Evolutionary conservation across 1,140 invertebrate species (phyloP).

Genomic region (Temnothorax longispinosus): DNA sequence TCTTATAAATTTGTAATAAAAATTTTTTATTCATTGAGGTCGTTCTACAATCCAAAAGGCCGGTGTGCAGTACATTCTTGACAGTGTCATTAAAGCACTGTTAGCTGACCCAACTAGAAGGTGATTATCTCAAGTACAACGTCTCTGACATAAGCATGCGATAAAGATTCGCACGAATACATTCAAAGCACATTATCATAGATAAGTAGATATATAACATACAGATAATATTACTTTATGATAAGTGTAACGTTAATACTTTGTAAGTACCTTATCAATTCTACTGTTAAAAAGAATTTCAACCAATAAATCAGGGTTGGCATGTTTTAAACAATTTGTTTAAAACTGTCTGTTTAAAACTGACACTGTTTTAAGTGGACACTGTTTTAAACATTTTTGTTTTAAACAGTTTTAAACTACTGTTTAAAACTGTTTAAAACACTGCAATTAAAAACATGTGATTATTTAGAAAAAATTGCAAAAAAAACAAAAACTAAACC

Average conservation of each 20-base stretch:
- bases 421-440: too few relatives aligned
- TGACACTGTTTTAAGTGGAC: too few relatives aligned
- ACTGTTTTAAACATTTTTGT: too few relatives aligned
- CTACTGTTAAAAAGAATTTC: not conserved
- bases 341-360: too few relatives aligned
- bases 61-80: conserved; percentile 96
- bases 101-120: conserved; percentile 90
- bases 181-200: conserved; percentile 4
- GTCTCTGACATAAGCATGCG: not conserved
- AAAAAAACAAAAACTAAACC: too few relatives aligned
- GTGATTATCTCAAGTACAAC: conserved; percentile 78
- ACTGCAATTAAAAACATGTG: too few relatives aligned
- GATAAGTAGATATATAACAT: conserved; percentile 16
- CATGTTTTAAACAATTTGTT: too few relatives aligned
- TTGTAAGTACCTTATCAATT: not conserved
- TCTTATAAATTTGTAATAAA: conserved; percentile 13
- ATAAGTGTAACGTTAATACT: not conserved
- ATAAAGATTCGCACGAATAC: conserved; percentile 2
- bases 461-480: too few relatives aligned
- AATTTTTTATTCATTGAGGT: conserved; percentile 84
- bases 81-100: conserved; percentile 94
- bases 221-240: conserved; percentile 5
- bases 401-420: too few relatives aligned
- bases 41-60: conserved; percentile 90
- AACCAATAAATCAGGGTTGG: too few relatives aligned